These are phyloP conservation scores for Nipponia nippon DNA, from an alignment of 2,113 vertebrate genomes.

Conservation along the genomic window DNA sequence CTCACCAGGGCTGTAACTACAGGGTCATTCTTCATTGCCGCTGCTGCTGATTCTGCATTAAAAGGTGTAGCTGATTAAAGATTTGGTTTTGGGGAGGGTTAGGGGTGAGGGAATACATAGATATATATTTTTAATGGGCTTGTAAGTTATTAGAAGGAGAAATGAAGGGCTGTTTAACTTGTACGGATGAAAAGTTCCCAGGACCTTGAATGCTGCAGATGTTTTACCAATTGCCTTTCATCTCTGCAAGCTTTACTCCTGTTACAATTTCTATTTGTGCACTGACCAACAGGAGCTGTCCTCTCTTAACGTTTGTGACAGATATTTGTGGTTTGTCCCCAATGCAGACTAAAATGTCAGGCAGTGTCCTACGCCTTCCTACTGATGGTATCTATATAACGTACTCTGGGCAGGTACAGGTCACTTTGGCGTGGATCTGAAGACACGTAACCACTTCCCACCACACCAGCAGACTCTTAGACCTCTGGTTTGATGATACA, in stretches of 20 bases:
- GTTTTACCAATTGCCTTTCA: neutral
- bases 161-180: neutral
- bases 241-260: neutral
- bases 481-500: neutral
- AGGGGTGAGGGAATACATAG: constrained; percentile 15
- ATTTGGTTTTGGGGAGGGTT: constrained; percentile 41
- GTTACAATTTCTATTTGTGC: neutral
- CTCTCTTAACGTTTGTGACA: constrained; percentile 6
- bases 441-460: neutral
- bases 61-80: constrained; percentile 61
- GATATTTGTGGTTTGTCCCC: neutral
- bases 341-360: neutral
- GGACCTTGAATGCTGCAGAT: neutral
- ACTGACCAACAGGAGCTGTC: neutral
- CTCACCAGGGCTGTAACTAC: neutral
- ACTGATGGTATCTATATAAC: neutral
- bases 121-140: constrained; percentile 45
- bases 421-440: neutral
- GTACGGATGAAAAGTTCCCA: neutral
- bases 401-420: neutral
- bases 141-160: constrained; percentile 49
- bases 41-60: constrained; percentile 61
- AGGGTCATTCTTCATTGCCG: constrained; percentile 60
- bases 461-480: neutral
- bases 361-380: neutral